Base-by-base conservation (phyloP, 64 coral and sea anemone species). In the Astreopora myriophthalma region DNA sequence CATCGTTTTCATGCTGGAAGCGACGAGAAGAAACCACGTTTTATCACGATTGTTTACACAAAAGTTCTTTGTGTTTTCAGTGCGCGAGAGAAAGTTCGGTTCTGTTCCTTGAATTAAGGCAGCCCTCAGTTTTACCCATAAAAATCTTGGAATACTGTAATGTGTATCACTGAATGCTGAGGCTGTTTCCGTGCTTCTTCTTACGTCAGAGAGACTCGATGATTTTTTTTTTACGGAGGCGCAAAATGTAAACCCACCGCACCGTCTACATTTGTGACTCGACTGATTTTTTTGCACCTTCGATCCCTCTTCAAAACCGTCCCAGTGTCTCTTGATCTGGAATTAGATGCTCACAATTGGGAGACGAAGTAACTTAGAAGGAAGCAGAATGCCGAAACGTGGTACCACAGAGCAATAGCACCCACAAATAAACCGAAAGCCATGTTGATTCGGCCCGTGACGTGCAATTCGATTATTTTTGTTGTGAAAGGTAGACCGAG, bases 331-430 rank as follows among this genome's bases (percentile, higher is more conserved):
- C 31, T 73, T 70, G 27, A 33, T 70, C 11, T 70, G 9, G 12
- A 16, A 33, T 31, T 73, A 20, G 19, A 36, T 11, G 19, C 23
- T 97, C 40, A 97, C 62, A 97, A 69, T 66, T 97, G 95, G 13
- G 95, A 97, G 26, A 97, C 95, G 44, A 97, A 97, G 48, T 97
- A 97, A 74, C 95, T 97, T 22, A 97, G 87, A 22, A 97, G 92
- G 55, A 97, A 97, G 30, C 95, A 97, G 65, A 97, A 97, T 9
- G 95, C 95, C 20, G 95, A 97, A 51, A 97, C 95, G 30, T 97
- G 95, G 49, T 97, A 97, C 95, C 95, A 97, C 38, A 97, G 69
- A 65, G 95, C 95, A 20, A 97, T 97, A 74, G 95, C 95, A 32
- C 95, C 95, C 48, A 97, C 95, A 81, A 97, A 97, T 7, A 97